Evolutionary conservation across 2,113 vertebrate species (phyloP).

Genomic region (Colaptes auratus): DNA sequence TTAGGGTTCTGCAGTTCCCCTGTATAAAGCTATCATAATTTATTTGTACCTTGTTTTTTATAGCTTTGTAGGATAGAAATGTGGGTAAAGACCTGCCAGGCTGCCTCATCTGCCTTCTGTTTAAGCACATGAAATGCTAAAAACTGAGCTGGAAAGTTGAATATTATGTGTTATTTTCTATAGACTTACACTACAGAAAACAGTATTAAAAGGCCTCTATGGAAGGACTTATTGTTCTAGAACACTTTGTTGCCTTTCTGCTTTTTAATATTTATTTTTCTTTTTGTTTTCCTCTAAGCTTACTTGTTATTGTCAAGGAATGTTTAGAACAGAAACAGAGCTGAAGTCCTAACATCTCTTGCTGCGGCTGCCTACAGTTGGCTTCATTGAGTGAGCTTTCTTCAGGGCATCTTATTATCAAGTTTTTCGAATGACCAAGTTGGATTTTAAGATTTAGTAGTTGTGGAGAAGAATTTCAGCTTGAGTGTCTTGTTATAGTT

Average conservation of each 20-base stretch:
- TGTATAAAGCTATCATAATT: neutral
- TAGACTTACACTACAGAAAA: neutral
- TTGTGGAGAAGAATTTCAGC: neutral
- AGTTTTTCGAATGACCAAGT: too few species aligned
- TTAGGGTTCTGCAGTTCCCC: neutral
- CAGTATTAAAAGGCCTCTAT: neutral
- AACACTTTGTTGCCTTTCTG: neutral
- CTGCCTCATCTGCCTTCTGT: neutral
- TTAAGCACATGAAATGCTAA: neutral
- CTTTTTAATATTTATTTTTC: neutral
- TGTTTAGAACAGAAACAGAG: neutral
- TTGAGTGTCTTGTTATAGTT: neutral
- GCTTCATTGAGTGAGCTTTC: neutral
- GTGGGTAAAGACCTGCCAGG: neutral
- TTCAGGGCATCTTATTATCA: neutral
- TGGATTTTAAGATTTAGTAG: neutral
- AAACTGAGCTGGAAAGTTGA: neutral
- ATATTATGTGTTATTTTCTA: neutral
- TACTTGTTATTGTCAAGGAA: neutral
- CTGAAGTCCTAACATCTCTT: neutral
- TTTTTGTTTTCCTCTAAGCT: neutral
- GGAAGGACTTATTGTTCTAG: neutral
- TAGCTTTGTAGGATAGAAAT: neutral
- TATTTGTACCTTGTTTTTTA: neutral
- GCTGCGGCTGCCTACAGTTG: neutral